Base-by-base conservation (phyloP, 2,888 invertebrate genomes). In the Drosophila merina region DNA sequence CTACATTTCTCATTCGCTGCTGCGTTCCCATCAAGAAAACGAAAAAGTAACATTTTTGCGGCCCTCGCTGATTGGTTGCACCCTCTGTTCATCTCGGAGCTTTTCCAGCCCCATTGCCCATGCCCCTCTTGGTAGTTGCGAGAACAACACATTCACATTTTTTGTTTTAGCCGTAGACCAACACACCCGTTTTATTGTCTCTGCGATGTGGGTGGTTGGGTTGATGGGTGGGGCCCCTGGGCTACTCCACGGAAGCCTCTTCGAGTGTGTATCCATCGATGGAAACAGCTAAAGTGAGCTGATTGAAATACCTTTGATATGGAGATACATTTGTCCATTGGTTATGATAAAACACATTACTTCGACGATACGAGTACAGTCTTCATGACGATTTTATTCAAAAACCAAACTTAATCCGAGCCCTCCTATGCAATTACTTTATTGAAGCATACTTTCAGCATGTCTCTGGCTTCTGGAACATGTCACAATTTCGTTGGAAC, bases 121-220 rank as follows among this genome's bases (percentile, higher is more conserved):
- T 9, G 4, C 12, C 5, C 52, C n/a, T 28, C 30, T 5, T 36
- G 12, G 36, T 36, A 36, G 28, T 49, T 20, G 64, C 47, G 49
- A 59, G 51, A 54, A 64, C 73, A 71, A 71, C 57, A 59, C 59
- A 63, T 14, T 20, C 42, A 42, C 36, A 75, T 57, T 84, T 86
- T 88, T 88, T 88, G 82, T 88, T 87, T 87, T 83, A 83, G 84
- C 74, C 78, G 68, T 75, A 64, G 59, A 68, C 64, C 71, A 82
- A 83, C 82, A 86, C 88, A 87, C 87, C 85, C 88, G 74, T 84
- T 86, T 88, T 88, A 84, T 88, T 88, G 81, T 75, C 63, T 60
- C 71, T 68, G 40, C 33, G 52, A 36, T 28, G 31, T 38, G 31
- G 40, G 56, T 9, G 49, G 26, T 6, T 25, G 26, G 30, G 36